Evolutionary conservation across 2,797 vertebrate genomes (phyloP), one percentile per base, ranked within the genome.

Genomic region (Pseudomugil gertrudae): DNA sequence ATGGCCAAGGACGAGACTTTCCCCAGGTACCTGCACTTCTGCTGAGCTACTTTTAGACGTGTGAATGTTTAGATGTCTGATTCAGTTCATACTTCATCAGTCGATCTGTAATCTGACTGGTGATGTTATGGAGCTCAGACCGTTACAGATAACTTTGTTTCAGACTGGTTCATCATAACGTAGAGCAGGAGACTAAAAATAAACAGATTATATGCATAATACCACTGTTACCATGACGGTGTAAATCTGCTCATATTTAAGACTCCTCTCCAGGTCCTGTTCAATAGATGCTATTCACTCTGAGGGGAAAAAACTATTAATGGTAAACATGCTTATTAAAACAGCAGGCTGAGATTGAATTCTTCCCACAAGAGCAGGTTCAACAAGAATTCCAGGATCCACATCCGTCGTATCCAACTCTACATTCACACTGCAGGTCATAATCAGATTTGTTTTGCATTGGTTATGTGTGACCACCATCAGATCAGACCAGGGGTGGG

Each of bases 41-140:
- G 17, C 26, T 43, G 53, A 68, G 66, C 64, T 60, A 7, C 45
- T 72, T 54, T 58, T 40, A 57, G 73, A 77, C 77, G 1, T 0
- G 26, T 60, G 56, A 80, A 78, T 78, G 74, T 85, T 32, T 54
- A 24, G 33, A 60, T 0, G 5, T 63, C 47, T 17, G 1, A 55
- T 9, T 51, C 23, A 33, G 29, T 48, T 56, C 40, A 50, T 52
- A 21, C 10, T 13, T 45, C 50, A 40, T 54, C 30, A 13, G 54
- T 24, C 10, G 23, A 15, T 57, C 66, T 60, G 54, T 29, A 35
- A 38, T 30, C 3, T 58, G 61, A 36, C 35, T n/a, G 30, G 36
- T 40, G 10, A n/a, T 13, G 47, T 57, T n/a, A 38, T 57, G 9
- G 54, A 24, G 52, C 11, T 35, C 17, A 48, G 30, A 0, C 27